Evolutionary conservation across 1,140 invertebrate genomes (phyloP).

Genomic region (Diorhabda carinulata): DNA sequence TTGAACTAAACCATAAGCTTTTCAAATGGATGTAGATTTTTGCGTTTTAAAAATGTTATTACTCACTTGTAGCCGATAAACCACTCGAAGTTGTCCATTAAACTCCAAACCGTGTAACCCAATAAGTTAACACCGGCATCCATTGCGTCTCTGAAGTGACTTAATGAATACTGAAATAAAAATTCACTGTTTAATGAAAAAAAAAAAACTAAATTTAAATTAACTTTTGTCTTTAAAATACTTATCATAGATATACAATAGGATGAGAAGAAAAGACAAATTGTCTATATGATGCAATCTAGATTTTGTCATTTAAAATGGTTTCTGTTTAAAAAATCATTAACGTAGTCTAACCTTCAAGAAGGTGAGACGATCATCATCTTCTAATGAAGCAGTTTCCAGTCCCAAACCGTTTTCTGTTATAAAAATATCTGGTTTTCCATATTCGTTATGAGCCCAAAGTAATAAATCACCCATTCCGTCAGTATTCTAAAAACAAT

Average conservation of each 20-base stretch:
- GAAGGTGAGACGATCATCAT: slow-evolving; percentile 28
- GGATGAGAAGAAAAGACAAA: too few species aligned
- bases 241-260: too few species aligned
- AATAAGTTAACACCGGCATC: slow-evolving; percentile 50
- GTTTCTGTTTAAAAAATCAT: too few species aligned
- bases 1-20: too few species aligned
- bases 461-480: slow-evolving; percentile 57
- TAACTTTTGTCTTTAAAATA: too few species aligned
- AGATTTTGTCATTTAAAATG: too few species aligned
- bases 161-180: slow-evolving; percentile 48
- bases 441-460: slow-evolving; percentile 59
- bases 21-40: too few species aligned
- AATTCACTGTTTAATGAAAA: too few species aligned
- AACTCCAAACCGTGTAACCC: slow-evolving; percentile 59
- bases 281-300: too few species aligned
- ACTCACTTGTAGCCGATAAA: slow-evolving; percentile 46
- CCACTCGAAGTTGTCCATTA: slow-evolving; percentile 67
- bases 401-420: slow-evolving; percentile 38
- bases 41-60: not conserved
- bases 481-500: slow-evolving; percentile 35
- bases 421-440: slow-evolving; percentile 49
- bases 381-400: slow-evolving; percentile 22
- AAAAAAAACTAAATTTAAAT: too few species aligned
- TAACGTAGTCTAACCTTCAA: slow-evolving; percentile 23
- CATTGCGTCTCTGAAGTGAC: slow-evolving; percentile 45